Evolutionary conservation across 2,797 vertebrate genomes (phyloP).

Genomic region (Nyctibius grandis): DNA sequence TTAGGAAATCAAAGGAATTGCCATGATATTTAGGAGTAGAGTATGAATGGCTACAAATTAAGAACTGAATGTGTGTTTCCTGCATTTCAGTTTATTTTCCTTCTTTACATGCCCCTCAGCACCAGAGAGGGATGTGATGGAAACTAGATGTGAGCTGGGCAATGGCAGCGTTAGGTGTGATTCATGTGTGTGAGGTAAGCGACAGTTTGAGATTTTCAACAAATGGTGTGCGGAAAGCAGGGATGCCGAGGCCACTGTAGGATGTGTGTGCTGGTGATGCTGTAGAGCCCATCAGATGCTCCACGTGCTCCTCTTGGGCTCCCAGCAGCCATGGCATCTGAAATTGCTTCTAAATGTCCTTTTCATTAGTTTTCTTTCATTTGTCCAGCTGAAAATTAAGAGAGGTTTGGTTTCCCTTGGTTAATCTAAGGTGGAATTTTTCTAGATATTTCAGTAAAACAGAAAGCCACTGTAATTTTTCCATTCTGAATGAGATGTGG

Average conservation of each 20-base stretch:
- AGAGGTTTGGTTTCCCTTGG: not conserved
- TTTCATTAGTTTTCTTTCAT: not conserved
- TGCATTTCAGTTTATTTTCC: not conserved
- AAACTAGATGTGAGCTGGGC: not conserved
- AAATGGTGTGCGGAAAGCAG: not conserved
- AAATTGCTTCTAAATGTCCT: not conserved
- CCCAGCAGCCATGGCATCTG: not conserved
- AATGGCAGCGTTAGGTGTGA: not conserved
- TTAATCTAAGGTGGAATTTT: not conserved
- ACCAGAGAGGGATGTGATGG: not conserved
- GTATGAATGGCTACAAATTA: not conserved
- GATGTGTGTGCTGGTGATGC: not conserved
- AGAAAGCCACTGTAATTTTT: not conserved
- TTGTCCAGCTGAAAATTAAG: not conserved
- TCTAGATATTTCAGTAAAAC: not conserved
- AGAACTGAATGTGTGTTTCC: not conserved
- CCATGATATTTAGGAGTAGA: not conserved
- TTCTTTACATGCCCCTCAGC: not conserved
- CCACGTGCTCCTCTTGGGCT: not conserved
- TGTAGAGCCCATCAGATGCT: not conserved
- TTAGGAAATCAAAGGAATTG: not conserved
- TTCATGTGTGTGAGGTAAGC: not conserved
- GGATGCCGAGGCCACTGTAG: accelerated
- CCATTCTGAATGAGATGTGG: not conserved
- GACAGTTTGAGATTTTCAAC: not conserved